Conservation (phyloP, 2,888 invertebrate species). For the Caprella mutica region DNA sequence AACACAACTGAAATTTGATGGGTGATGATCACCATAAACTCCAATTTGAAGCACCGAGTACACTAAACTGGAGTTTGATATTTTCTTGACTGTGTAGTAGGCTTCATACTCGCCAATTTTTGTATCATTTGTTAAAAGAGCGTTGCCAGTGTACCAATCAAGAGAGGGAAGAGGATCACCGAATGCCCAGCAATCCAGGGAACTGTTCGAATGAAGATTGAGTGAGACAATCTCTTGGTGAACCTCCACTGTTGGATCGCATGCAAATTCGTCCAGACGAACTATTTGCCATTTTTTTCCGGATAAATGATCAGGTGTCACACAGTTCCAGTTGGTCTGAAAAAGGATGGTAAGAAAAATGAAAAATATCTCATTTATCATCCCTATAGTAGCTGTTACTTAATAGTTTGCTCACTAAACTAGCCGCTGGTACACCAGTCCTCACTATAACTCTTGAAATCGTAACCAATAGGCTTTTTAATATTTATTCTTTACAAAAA, state of each 20-base stretch:
- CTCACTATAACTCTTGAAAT: too few relatives aligned
- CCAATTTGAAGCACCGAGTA: background rate
- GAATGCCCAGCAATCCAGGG: slow-evolving; percentile 23
- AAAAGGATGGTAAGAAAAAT: too few relatives aligned
- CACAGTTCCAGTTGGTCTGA: slow-evolving; percentile 7
- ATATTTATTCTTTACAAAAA: too few relatives aligned
- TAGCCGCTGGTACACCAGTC: too few relatives aligned
- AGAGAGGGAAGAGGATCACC: slow-evolving; percentile 67
- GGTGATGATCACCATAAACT: slow-evolving; percentile 2
- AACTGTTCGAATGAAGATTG: background rate
- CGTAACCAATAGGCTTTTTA: too few relatives aligned
- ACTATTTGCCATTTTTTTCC: background rate
- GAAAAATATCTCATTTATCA: too few relatives aligned
- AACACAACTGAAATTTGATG: slow-evolving; percentile 56
- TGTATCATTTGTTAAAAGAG: slow-evolving; percentile 34
- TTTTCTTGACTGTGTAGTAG: background rate
- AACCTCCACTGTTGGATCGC: background rate
- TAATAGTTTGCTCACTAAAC: too few relatives aligned
- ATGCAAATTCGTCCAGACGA: background rate
- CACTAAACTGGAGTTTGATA: background rate
- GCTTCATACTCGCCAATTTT: slow-evolving; percentile 44
- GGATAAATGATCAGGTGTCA: background rate
- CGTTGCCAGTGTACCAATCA: slow-evolving; percentile 40
- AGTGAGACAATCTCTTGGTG: background rate
- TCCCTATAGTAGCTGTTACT: too few relatives aligned